Evolutionary conservation across 2,113 vertebrate species (phyloP), one percentile per base, ranked within the genome.

Genomic region (Triplophysa siluroides): DNA sequence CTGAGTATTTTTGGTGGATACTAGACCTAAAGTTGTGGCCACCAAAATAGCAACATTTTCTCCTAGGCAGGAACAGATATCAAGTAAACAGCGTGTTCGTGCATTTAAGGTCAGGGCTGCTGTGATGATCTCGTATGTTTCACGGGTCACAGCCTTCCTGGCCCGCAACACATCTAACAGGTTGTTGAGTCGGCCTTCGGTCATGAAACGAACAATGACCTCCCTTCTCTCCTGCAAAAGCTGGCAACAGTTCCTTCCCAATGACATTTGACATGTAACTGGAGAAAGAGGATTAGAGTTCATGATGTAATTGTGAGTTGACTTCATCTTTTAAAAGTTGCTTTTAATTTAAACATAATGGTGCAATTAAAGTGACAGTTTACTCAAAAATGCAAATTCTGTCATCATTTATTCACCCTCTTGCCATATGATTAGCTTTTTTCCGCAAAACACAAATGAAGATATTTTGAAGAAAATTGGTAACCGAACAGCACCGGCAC

Each of bases 181-280:
- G 14, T 87, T 85, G 84, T 95, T 95, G 38, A 95, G 87, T 0
- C 86, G 86, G 5, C 93, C 94, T 70, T 93, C 92, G 2, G 93
- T 94, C 90, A 95, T 92, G 61, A 78, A 78, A 2, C 47, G 81
- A 41, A 94, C 78, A 10, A 94, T 91, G 63, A 61, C 70, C 74
- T 91, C 90, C 8, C 92, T 88, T 52, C 74, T 84, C 56, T 83
- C 88, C 33, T 56, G 52, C 14, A 94, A 83, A 13, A 91, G 88
- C 29, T 81, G 87, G 2, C 87, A 83, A 73, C 84, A 89, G 41
- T 10, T 88, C 52, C 67, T 78, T 21, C 77, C 50, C 1, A 67
- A 38, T 8, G 75, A 80, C 13, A 50, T 33, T 0, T 71, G 76
- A 43, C 29, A 45, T 45, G 13, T 19, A 8, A 63, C 79, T 82